Conservation (phyloP, 2,113 vertebrate genomes). For the Lepus europaeus region DNA sequence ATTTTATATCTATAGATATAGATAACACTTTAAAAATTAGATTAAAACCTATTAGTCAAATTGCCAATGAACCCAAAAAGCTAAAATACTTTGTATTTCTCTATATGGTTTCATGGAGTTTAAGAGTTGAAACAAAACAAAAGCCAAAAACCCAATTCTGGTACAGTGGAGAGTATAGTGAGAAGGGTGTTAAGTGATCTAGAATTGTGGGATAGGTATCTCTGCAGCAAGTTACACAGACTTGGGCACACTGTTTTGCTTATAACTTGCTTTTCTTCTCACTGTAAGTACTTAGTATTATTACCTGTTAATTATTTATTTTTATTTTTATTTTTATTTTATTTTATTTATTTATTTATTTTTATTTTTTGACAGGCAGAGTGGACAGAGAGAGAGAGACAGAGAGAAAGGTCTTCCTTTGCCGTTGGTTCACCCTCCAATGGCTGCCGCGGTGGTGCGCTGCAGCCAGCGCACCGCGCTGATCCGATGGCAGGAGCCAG, state of each 20-base stretch:
- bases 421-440: too few species aligned
- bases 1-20: too few species aligned
- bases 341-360: too few species aligned
- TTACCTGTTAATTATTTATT: too few species aligned
- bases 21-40: background rate
- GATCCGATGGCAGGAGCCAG: too few species aligned
- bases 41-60: conserved; percentile 25
- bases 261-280: background rate
- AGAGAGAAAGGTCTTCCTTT: too few species aligned
- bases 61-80: background rate
- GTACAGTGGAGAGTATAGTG: background rate
- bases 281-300: background rate
- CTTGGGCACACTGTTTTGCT: background rate
- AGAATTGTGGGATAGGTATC: background rate
- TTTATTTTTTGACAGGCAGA: too few species aligned
- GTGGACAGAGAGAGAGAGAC: too few species aligned
- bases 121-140: background rate
- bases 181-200: background rate
- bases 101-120: background rate
- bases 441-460: too few species aligned
- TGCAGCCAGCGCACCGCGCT: too few species aligned
- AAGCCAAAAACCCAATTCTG: background rate
- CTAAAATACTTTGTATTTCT: background rate
- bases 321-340: too few species aligned
- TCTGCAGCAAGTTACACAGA: background rate